Base-by-base conservation (phyloP, 2,113 vertebrate species). In the Chauna torquata region DNA sequence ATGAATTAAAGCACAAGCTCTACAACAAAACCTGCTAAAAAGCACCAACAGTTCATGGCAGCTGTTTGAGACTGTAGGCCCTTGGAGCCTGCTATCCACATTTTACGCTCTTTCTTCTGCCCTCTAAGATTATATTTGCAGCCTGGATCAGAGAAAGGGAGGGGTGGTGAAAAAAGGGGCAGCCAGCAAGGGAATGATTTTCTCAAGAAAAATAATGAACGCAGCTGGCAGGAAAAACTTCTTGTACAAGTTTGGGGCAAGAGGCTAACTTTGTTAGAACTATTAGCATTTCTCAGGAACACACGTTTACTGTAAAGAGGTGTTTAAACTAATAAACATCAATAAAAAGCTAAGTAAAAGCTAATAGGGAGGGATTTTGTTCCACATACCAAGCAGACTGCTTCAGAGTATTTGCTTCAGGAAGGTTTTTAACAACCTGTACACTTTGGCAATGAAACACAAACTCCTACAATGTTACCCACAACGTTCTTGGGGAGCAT, bases 191-290 rank as follows among this genome's bases (percentile, higher is more conserved):
- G 71, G 62, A 91, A n/a, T 19, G 16, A 80, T 89, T 82, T 94
- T 91, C 70, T 91, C 36, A 69, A 66, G 36, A 95, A 82, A 82
- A 90, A 70, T 16, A 89, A 75, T 9, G 20, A 96, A 70, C 0
- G 6, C 19, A 93, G 49, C 59, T 92, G 66, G 32, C 85, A 86
- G 42, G 16, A 86, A 22, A 88, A 95, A 90, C 11, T 61, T 91
- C 38, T 65, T 94, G 71, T 58, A 83, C 45, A 93, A 90, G 55
- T 88, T 90, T n/a, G 92, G 85, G 71, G 85, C 94, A 94, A 86
- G 66, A 94, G 71, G 68, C 58, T 88, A 92, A 88, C 22, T 86
- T 80, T 78, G 79, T 90, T 70, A 95, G 62, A 93, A 90, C 36
- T 74, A 74, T 70, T 49, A 94, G 36, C 75, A 50, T 66, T 86